Evolutionary conservation across 2,113 vertebrate genomes (phyloP), one percentile per base, ranked within the genome.

Genomic region (Microcebus griseorufus): DNA sequence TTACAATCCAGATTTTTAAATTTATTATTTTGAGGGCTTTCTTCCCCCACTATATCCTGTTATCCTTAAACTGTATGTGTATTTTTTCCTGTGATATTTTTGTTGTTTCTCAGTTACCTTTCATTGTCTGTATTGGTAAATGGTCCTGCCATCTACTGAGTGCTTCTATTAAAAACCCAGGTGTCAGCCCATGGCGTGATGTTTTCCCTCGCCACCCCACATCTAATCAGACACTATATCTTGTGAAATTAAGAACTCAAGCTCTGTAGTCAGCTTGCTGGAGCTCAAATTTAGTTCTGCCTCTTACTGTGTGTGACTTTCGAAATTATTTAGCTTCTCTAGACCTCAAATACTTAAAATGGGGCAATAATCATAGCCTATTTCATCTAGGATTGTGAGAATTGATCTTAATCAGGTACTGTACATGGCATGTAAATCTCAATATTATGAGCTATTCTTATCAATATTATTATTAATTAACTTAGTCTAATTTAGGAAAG

Each of bases 91-190:
- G 3, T 5, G n/a, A 14, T 95, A 32, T 70, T 93, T 81, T 65
- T 94, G 14, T 88, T 81, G 42, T 53, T 96, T 79, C 25, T 64
- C 12, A 34, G 72, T 88, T 95, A 23, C 82, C 13, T 94, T 95
- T 83, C 62, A 72, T 84, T 89, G 58, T 81, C 20, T 96, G 0
- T 93, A 22, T 93, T 95, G 55, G 90, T 85, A 92, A 92, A 14
- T 70, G 53, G 39, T 69, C 10, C 51, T 62, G 53, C 42, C 48
- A 64, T 89, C 34, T 75, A 11, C 8, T 55, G 37, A 13, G 70
- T 88, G 23, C 53, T 93, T 70, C 23, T 5, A 29, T 88, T 48
- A 85, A 88, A 93, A 97, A 64, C 72, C 1, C 27, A 18, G 65
- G 48, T 55, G 29, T 72, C 45, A 29, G 8, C 48, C 23, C 25